Evolutionary conservation across 2,888 invertebrate species (phyloP), one percentile per base, ranked within the genome.

Genomic region (Polydesmus complanatus): DNA sequence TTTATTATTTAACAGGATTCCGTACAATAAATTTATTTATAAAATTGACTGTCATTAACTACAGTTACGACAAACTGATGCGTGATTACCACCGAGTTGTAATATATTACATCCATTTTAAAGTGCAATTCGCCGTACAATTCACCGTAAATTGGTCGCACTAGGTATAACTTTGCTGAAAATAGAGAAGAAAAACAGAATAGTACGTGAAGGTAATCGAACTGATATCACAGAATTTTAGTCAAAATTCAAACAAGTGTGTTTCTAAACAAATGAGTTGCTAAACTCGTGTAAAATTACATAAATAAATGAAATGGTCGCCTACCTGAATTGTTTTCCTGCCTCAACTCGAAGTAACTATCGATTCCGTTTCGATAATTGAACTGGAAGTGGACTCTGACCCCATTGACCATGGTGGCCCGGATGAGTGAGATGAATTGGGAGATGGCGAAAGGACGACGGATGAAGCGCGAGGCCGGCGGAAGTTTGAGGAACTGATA

Each of bases 401-500:
- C n/a, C 5, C 51, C 11, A 14, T 19, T n/a, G n/a, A 14, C 22
- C n/a, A n/a, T n/a, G n/a, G 19, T 11, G 8, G 19, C n/a, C n/a
- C 51, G n/a, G 51, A 51, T 19, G 19, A 51, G 19, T 51, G 51
- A 21, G n/a, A 21, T 51, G 8, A 60, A 26, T 3, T 60, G 60
- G 1, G 55, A 27, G 21, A 60, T 26, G 3, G 26, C 19, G 8
- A 60, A 49, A 8, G 60, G 55, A 19, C 53, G 48, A n/a, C 54
- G n/a, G 19, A 60, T 26, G 49, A 26, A 53, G 8, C 50, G 37
- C 37, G 8, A 22, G 8, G 55, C 21, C 18, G 60, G 49, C 14
- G 60, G 60, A 1, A 54, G 26, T 25, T 19, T 50, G 26, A 55
- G n/a, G n/a, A 54, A 60, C 22, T 60, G 60, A 47, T 48, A 55